Conservation (phyloP, 2,797 vertebrate species). For the Melanotaenia maccullochi region DNA sequence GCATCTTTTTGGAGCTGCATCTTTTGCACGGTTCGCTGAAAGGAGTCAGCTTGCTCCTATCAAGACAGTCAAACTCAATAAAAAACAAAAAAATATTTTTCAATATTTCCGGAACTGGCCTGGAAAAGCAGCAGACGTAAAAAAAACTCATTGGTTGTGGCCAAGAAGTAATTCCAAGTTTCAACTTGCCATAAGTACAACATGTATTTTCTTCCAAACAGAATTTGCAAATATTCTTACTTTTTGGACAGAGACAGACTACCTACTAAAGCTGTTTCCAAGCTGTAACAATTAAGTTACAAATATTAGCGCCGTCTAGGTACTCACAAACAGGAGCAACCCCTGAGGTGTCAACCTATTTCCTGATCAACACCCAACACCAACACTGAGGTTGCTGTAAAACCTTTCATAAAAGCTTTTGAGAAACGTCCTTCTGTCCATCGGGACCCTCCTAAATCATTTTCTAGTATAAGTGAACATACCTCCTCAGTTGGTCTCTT, state of each 20-base stretch:
- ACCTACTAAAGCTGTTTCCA: background rate
- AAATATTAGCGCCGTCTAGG: background rate
- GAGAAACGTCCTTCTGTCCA: conserved; percentile 15
- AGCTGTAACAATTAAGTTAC: background rate
- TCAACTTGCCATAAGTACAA: no score
- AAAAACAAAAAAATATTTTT: background rate
- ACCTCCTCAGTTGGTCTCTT: conserved; percentile 36
- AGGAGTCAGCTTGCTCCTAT: background rate
- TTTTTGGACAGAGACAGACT: background rate
- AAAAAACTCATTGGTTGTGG: background rate
- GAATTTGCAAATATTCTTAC: background rate
- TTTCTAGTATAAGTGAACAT: conserved; percentile 37
- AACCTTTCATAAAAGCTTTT: conserved; percentile 6
- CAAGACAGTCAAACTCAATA: background rate
- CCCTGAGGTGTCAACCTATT: background rate
- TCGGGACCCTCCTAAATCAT: conserved; percentile 34
- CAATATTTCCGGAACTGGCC: background rate
- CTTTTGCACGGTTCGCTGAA: background rate
- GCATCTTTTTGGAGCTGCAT: background rate
- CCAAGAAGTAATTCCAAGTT: background rate
- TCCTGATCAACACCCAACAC: background rate
- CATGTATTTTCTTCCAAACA: background rate
- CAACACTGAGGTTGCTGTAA: background rate
- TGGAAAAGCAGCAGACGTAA: background rate
- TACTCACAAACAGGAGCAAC: background rate